Conservation (phyloP, 23 tunicate species). For the Corella eumyota region DNA sequence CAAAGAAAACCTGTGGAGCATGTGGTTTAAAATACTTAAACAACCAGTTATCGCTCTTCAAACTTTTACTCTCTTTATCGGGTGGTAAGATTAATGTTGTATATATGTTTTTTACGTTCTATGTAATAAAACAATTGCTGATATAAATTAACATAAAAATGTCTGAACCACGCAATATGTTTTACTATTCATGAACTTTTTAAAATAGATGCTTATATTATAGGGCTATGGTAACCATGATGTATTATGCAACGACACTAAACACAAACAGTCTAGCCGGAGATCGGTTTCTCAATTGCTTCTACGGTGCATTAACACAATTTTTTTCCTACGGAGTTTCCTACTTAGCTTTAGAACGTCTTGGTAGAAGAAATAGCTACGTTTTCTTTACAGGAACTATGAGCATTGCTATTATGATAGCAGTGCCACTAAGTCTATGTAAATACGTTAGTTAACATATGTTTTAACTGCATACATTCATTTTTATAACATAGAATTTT, state of each 20-base stretch:
- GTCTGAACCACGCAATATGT: too few relatives aligned
- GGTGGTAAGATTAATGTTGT: not conserved
- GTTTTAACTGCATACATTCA: too few relatives aligned
- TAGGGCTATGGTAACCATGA: conserved; percentile 7
- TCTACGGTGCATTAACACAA: conserved; percentile 1
- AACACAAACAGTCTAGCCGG: conserved; percentile 16
- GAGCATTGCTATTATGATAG: not conserved
- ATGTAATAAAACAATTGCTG: too few relatives aligned
- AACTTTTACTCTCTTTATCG: not conserved
- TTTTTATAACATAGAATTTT: too few relatives aligned
- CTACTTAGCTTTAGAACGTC: not conserved
- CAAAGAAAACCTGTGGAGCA: too few relatives aligned
- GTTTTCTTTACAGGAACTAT: too few relatives aligned
- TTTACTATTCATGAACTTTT: too few relatives aligned
- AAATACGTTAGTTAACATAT: too few relatives aligned
- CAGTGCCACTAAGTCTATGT: not conserved
- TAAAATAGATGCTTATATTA: not conserved
- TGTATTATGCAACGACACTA: conserved; percentile 6
- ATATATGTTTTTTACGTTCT: not conserved
- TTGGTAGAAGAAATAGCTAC: conserved; percentile 3
- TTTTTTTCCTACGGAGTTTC: not conserved
- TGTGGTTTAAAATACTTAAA: not conserved
- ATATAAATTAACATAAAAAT: too few relatives aligned
- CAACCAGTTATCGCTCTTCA: not conserved
- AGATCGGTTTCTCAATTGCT: conserved; percentile 11